Base-by-base conservation (phyloP, 64 coral and sea anemone species). In the Montipora cactus region DNA sequence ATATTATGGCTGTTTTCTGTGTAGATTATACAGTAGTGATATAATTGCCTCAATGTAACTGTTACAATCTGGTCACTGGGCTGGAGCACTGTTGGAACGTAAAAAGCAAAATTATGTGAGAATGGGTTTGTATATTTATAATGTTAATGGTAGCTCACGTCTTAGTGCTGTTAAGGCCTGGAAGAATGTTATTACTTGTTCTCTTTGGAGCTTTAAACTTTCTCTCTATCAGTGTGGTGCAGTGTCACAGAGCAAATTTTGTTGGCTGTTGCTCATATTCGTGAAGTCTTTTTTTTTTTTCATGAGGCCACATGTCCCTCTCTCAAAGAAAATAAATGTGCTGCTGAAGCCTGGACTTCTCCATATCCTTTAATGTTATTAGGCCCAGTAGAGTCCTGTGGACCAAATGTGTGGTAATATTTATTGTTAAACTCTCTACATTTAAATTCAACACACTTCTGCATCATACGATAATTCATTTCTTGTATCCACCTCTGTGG, bases 241-340 rank as follows among this genome's bases (percentile, higher is more conserved):
- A 68, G 76, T 94, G 93, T 8, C 93, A 0, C 3, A 85, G 84
- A 9, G 72, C 20, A 49, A 95, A 98, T 15, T 0, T 62, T 5
- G 87, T 95, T 4, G 69, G 77, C 2, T 77, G 23, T 25, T 98
- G 88, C 73, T 95, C 87, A 46, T 94, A 94, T 5, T 76, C 87
- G 14, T 90, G 50, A 15, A 89, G 46, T 49, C 61, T 71, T 13
- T 82, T 88, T 4, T 83, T 23, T 4, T 23, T 94, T 98, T 5
- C 58, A 47, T 25, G 87, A 19, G 7, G 59, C 79, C 51, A 58
- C 59, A 14, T 81, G 28, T 55, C 52, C 52, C 5, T 55, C 9
- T 55, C 52, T 55, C 12, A 97, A 21, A 59, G 88, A 79, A 15
- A 80, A 18, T 55, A 91, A 67, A 51, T 81, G 88, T 9, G 50